Conservation (phyloP, 2,888 invertebrate genomes). For the Ornithoptera alexandrae region DNA sequence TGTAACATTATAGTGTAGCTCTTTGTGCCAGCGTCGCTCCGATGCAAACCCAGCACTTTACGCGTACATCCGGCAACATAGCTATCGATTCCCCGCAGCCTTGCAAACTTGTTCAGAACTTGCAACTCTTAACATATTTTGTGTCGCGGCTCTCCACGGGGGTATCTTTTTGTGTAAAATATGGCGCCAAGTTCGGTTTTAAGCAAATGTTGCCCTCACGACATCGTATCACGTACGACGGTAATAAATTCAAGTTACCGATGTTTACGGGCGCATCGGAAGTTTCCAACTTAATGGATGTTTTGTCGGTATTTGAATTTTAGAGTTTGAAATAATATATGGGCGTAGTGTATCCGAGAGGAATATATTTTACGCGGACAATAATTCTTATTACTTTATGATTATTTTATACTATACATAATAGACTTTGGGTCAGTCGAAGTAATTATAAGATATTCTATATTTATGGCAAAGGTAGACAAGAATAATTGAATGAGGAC, state of each 20-base stretch:
- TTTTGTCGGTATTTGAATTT: constrained; percentile 13
- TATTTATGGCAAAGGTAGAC: too few species aligned
- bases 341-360: not conserved
- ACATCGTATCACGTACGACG: constrained; percentile 25
- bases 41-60: constrained; percentile 14
- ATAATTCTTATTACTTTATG: not conserved
- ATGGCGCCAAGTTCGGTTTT: constrained; percentile 32
- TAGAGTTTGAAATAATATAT: constrained; percentile 3
- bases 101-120: constrained; percentile 43
- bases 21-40: constrained; percentile 1
- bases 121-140: constrained; percentile 38
- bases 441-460: too few species aligned
- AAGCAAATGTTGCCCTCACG: constrained; percentile 29
- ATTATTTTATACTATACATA: not conserved
- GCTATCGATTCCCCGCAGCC: constrained; percentile 43
- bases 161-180: constrained; percentile 31
- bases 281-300: constrained; percentile 20
- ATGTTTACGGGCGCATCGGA: constrained; percentile 18
- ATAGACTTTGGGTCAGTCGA: too few species aligned
- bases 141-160: constrained; percentile 30
- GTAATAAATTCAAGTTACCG: constrained; percentile 29
- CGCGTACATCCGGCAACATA: constrained; percentile 17
- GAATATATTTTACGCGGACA: not conserved
- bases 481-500: too few species aligned
- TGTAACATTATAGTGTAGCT: not conserved